Evolutionary conservation across 2,888 invertebrate species (phyloP).

Genomic region (Drosophila nigricruria): DNA sequence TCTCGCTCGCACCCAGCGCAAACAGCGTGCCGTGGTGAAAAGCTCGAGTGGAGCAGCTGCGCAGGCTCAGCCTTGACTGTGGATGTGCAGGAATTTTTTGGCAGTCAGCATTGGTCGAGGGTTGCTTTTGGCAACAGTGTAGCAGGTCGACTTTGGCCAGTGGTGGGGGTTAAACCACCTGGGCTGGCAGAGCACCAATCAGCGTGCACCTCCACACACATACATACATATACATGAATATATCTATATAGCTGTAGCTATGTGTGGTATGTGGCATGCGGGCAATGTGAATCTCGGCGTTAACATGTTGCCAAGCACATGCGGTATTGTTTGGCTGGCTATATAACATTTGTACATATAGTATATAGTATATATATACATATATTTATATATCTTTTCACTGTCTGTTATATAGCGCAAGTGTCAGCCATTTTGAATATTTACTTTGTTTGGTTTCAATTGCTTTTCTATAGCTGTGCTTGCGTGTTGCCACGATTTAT

Average conservation of each 20-base stretch:
- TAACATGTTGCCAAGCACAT: constrained; percentile 75
- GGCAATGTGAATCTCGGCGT: constrained; percentile 74
- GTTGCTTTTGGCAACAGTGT: constrained; percentile 75
- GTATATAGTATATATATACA: constrained; percentile 12
- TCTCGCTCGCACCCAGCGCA: constrained; percentile 41
- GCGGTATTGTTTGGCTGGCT: constrained; percentile 61
- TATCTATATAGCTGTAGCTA: neutral
- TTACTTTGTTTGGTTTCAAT: constrained; percentile 52
- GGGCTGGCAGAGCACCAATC: constrained; percentile 61
- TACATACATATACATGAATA: neutral
- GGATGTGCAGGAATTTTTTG: constrained; percentile 66
- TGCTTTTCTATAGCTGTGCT: constrained; percentile 34
- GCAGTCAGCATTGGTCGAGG: constrained; percentile 68
- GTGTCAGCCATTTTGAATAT: constrained; percentile 84
- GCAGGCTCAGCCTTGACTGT: constrained; percentile 51
- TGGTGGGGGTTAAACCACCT: constrained; percentile 59
- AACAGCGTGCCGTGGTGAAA: constrained; percentile 78
- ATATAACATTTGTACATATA: neutral
- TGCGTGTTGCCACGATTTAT: constrained; percentile 46
- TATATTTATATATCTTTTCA: constrained; percentile 22
- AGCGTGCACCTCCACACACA: constrained; percentile 34
- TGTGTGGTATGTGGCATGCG: constrained; percentile 34
- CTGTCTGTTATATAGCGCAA: constrained; percentile 34
- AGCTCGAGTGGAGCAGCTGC: constrained; percentile 68
- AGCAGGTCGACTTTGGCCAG: constrained; percentile 40